Conservation (phyloP, 1,140 invertebrate species). For the Antheraea pernyi region DNA sequence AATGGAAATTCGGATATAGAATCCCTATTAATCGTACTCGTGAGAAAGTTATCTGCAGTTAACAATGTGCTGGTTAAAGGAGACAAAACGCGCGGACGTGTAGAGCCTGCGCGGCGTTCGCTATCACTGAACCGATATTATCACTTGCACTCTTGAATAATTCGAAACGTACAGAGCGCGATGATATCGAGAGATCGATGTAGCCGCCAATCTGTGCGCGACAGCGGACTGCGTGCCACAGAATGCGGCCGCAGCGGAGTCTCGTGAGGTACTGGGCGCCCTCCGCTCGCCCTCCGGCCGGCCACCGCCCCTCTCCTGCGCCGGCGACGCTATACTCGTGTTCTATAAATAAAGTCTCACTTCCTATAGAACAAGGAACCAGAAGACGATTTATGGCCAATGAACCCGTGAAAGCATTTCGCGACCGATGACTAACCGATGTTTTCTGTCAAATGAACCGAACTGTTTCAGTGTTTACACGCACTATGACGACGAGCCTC, state of each 20-base stretch:
- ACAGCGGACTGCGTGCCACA: slow-evolving; percentile 27
- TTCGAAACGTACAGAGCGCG: slow-evolving; percentile 39
- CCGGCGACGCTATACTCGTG: slow-evolving; percentile 39
- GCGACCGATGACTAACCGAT: slow-evolving; percentile 23
- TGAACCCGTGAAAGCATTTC: slow-evolving; percentile 69
- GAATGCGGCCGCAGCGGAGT: slow-evolving; percentile 37
- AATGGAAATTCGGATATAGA: slow-evolving; percentile 48
- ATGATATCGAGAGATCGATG: slow-evolving; percentile 35
- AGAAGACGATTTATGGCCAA: slow-evolving; percentile 71
- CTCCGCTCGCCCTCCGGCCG: slow-evolving; percentile 15
- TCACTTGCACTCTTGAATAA: slow-evolving; percentile 58
- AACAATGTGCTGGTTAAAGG: slow-evolving; percentile 41
- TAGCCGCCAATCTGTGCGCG: slow-evolving; percentile 14
- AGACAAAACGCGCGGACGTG: slow-evolving; percentile 21
- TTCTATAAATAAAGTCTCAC: slow-evolving; percentile 71
- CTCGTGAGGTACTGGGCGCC: slow-evolving; percentile 27
- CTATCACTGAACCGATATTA: slow-evolving; percentile 63
- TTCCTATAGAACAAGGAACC: slow-evolving; percentile 66
- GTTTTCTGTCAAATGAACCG: not conserved
- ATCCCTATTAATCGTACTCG: slow-evolving; percentile 58
- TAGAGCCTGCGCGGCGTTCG: slow-evolving; percentile 35
- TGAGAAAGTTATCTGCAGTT: slow-evolving; percentile 43
- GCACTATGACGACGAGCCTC: not conserved
- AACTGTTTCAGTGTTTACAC: not conserved
- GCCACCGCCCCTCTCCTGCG: slow-evolving; percentile 27